A percentile compares a stretch with the other conserved stretches of the same genome.
These are phyloP conservation scores for Corvus moneduloides DNA, from an alignment of 2,113 vertebrate genomes.

Conservation along the genomic window DNA sequence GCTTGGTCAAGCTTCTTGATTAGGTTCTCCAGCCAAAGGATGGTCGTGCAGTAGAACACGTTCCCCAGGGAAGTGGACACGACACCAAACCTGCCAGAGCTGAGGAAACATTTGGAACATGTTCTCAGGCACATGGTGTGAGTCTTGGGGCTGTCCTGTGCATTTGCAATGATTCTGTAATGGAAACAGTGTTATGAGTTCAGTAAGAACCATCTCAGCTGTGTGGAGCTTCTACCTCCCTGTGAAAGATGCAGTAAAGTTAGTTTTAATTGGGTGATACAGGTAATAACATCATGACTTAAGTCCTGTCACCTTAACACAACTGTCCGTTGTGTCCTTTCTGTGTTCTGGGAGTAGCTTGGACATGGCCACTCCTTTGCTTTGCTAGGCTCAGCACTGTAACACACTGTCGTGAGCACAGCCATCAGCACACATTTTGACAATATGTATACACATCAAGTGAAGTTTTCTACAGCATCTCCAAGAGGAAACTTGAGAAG, in stretches of 20 bases:
- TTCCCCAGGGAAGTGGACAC: not conserved
- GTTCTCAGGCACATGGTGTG: not conserved
- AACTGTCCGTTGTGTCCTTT: not conserved
- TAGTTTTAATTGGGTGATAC: not conserved
- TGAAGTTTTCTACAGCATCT: not conserved
- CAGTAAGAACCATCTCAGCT: not conserved
- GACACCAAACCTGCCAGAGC: not conserved
- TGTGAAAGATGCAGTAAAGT: not conserved
- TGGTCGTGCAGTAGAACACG: not conserved
- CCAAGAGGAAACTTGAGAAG: not conserved
- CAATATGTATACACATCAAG: not conserved
- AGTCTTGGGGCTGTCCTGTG: not conserved
- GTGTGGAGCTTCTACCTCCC: not conserved
- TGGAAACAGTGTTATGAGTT: not conserved
- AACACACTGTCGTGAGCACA: not conserved
- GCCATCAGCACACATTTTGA: not conserved
- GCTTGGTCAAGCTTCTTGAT: not conserved
- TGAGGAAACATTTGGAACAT: not conserved
- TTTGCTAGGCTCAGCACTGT: not conserved
- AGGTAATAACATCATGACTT: not conserved
- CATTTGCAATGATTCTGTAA: not conserved
- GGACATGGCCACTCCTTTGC: not conserved
- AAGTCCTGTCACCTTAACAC: not conserved
- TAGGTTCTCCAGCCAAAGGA: not conserved
- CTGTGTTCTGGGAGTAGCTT: not conserved